Percentiles rank a stretch among this genome's conserved stretches.
phyloP scores from a whole-genome alignment of 2,888 invertebrate species.

The Endotricha flammealis region DNA sequence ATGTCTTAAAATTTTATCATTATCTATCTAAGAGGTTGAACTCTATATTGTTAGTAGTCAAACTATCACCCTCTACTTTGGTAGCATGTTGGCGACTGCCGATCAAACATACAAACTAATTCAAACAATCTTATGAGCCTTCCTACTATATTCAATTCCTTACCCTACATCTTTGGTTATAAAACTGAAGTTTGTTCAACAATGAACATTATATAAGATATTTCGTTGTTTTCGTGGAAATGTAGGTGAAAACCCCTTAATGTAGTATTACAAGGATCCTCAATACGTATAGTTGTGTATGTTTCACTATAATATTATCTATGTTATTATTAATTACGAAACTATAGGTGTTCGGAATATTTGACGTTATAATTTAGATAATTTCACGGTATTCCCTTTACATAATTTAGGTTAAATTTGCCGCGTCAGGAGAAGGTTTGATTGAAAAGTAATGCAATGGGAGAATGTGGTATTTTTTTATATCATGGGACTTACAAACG shows the following conservation, averaged over 20 bases:
- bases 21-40: no score
- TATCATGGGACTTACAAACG: no score
- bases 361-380: constrained; percentile 1
- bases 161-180: constrained; percentile 1
- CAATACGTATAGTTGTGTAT: constrained; percentile 8
- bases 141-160: constrained; percentile 8
- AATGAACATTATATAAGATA: neutral
- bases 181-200: constrained; percentile 1
- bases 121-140: constrained; percentile 22
- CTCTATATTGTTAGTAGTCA: constrained; percentile 14
- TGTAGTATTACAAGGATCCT: constrained; percentile 13
- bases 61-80: constrained; percentile 22
- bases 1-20: no score
- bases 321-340: constrained; percentile 10
- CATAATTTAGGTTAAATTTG: no score
- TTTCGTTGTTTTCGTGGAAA: neutral
- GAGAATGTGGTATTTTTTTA: no score
- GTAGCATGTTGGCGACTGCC: constrained; percentile 38
- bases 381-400: no score
- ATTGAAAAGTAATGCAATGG: no score
- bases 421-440: no score
- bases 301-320: constrained; percentile 5
- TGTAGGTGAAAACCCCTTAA: constrained; percentile 20
- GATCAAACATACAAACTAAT: constrained; percentile 37
- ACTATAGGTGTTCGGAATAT: constrained; percentile 10